phyloP scores from a whole-genome alignment of 1,140 invertebrate genomes.

The Uloborus diversus region DNA sequence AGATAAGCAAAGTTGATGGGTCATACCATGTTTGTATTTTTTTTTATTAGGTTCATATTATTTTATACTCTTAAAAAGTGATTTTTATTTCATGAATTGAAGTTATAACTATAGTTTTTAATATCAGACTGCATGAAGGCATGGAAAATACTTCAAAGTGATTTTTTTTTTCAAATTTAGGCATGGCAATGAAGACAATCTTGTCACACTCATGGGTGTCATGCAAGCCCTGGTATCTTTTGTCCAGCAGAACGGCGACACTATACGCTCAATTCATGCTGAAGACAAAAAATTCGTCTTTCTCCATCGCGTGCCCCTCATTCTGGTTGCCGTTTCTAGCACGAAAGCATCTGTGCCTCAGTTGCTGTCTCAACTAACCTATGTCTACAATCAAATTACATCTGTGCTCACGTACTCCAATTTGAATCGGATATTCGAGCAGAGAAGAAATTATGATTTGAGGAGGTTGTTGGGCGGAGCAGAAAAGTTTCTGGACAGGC shows the following conservation, averaged over 20 bases:
- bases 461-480: slow-evolving; percentile 83
- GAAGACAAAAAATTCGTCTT: slow-evolving; percentile 90
- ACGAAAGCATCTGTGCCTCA: slow-evolving; percentile 81
- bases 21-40: no score
- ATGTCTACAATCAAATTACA: slow-evolving; percentile 87
- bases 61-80: no score
- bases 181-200: slow-evolving; percentile 91
- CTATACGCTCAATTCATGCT: slow-evolving; percentile 83
- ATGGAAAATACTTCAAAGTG: no score
- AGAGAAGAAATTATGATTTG: slow-evolving; percentile 89
- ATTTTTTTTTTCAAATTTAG: no score
- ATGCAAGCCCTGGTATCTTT: slow-evolving; percentile 95
- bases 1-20: no score
- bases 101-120: no score
- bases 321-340: slow-evolving; percentile 85
- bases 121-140: no score
- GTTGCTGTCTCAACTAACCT: slow-evolving; percentile 78
- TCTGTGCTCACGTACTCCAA: slow-evolving; percentile 84
- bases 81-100: no score
- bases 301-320: slow-evolving; percentile 84
- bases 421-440: slow-evolving; percentile 82
- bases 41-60: no score
- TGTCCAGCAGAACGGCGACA: slow-evolving; percentile 83
- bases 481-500: slow-evolving; percentile 89
- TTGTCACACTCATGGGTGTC: slow-evolving; percentile 92